Evolutionary conservation across 2,888 invertebrate species (phyloP), one percentile per base, ranked within the genome.

Genomic region (Dugesia japonica): DNA sequence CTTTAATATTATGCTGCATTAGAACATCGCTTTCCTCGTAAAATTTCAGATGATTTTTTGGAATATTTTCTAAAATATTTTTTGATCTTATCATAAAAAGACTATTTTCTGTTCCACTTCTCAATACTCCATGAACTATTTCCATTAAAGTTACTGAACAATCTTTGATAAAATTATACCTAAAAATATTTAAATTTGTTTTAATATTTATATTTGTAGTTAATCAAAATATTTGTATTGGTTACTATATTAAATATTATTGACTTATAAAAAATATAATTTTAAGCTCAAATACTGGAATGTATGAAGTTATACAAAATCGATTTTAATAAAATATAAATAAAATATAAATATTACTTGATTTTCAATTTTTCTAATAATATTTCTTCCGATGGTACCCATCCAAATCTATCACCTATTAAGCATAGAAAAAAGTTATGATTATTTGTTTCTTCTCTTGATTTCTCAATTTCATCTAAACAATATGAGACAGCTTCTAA

Each of bases 381-480:
- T 28, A 80, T 79, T 23, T 56, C 56, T 56, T 56, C 56, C 56
- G 56, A 20, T 1, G 81, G 81, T n/a, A 81, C 79, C 81, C 81
- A 81, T 9, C 81, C 81, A 27, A 79, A 76, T 4, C 81, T 76
- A 42, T 81, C 80, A 77, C 81, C 81, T 0, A 82, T 73, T 78
- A 83, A 78, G 73, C 81, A 82, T 13, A 84, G 79, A 76, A 84
- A 83, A 79, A 83, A 83, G 1, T 83, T 82, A 33, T 81, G 78
- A 4, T 81, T 81, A 28, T 80, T 79, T 73, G 81, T 83, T 42
- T 81, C 82, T 42, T 81, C 80, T 42, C 80, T 79, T 77, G 83
- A 83, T 42, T 81, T 79, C 74, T 84, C 83, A 23, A 84, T 79
- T 77, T 84, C 84, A 71, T 82, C 82, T 33, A 84, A 79, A 79